Evolutionary conservation across 53 echinoderm and acorn worm species (phyloP).

Genomic region (Mesocentrotus franciscanus): DNA sequence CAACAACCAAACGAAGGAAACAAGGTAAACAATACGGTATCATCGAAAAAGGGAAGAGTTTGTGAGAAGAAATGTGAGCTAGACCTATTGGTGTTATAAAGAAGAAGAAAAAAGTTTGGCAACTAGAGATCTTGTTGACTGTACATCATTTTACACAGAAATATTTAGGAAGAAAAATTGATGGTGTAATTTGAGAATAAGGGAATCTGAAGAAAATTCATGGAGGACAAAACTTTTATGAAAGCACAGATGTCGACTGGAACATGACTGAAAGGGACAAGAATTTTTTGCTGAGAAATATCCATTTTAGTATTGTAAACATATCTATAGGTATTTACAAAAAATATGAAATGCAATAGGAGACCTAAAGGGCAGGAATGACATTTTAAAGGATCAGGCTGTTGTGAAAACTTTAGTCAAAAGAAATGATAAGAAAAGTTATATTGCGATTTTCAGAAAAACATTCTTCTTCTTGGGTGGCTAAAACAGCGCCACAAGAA

Average conservation of each 20-base stretch:
- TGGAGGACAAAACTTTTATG: background rate
- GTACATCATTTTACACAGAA: background rate
- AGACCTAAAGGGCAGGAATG: background rate
- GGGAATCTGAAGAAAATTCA: background rate
- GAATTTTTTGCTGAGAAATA: background rate
- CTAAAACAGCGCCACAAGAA: too few species aligned
- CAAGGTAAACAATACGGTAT: background rate
- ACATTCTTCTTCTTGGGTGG: too few species aligned
- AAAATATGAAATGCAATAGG: background rate
- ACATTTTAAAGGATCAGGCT: background rate
- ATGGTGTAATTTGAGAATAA: background rate
- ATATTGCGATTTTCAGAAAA: too few species aligned
- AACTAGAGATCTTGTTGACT: background rate
- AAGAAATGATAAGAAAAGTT: too few species aligned
- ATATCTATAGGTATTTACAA: background rate
- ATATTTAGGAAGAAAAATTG: background rate
- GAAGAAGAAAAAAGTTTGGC: background rate
- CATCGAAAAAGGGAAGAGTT: slow-evolving; percentile 30
- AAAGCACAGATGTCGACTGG: background rate
- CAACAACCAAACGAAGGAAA: slow-evolving; percentile 26
- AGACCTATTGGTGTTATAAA: slow-evolving; percentile 9
- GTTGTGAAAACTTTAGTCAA: background rate
- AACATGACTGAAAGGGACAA: slow-evolving; percentile 3
- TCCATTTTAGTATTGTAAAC: background rate
- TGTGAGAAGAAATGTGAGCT: background rate